Base-by-base conservation (phyloP, 2,113 vertebrate genomes). In the Macquaria ambigua region DNA sequence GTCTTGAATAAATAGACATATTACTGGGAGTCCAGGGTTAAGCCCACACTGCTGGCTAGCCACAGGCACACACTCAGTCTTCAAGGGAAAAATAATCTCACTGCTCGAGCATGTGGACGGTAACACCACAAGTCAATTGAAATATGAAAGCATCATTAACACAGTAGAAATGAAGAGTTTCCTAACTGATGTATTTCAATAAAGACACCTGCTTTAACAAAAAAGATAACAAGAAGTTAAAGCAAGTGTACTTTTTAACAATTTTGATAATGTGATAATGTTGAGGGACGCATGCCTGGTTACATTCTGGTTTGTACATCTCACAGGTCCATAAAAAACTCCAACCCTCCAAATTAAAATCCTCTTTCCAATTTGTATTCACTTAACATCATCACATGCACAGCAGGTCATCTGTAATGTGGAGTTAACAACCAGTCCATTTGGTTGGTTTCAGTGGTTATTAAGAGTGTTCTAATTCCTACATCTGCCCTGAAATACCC, bases 1-100 rank as follows among this genome's bases (percentile, higher is more conserved):
- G 77, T 88, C 83, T 83, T 83, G 80, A 83, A 83, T 91, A 91
- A 94, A 90, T 87, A 79, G 88, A 79, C 80, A 71, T 82, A 83
- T 90, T 84, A 92, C 81, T 72, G 61, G 4, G 78, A 76, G 77
- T 82, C 77, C 75, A 88, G 75, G 92, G 87, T 84, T 81, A 84
- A 87, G 78, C 77, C 84, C 83, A 74, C 83, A 75, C 71, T 39
- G 81, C 74, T 21, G 2, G 74, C 85, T 21, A 58, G 72, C 84
- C 77, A 78, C 79, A 72, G 84, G 72, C 83, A 74, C 80, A 83
- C 59, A 2, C 73, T 89, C 73, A 55, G 82, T 70, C 86, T 77
- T 81, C 14, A 58, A 74, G 58, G 59, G 74, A 53, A 70, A 85
- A 70, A 85, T n/a, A 66, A 52, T 53, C 48, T 75, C n/a, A 55